A percentile compares a stretch with the other conserved stretches of the same genome.
These are phyloP conservation scores for Ditula angustiorana DNA, from an alignment of 2,888 invertebrate genomes.

Conservation along the genomic window DNA sequence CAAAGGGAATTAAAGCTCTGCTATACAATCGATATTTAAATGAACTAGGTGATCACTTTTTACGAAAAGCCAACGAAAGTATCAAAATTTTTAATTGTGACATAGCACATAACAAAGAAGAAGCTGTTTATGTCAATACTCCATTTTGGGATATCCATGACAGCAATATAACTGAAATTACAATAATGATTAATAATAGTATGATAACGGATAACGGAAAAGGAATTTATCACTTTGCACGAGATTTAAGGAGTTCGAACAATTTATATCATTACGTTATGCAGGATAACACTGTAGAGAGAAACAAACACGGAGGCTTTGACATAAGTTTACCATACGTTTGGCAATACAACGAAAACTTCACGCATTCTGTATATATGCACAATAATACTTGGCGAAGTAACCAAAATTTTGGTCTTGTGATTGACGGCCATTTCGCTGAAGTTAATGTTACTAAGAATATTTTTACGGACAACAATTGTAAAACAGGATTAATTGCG, in stretches of 20 bases:
- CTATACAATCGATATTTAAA: conserved; percentile 96
- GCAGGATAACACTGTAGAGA: conserved; percentile 93
- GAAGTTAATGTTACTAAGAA: conserved; percentile 94
- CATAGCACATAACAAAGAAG: conserved; percentile 91
- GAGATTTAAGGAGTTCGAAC: conserved; percentile 97
- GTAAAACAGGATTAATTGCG: conserved; percentile 91
- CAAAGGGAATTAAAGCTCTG: conserved; percentile 91
- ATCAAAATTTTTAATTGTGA: conserved; percentile 92
- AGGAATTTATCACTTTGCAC: conserved; percentile 95
- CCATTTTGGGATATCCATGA: conserved; percentile 94
- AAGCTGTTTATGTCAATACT: conserved; percentile 93
- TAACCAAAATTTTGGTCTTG: conserved; percentile 93
- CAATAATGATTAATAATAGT: conserved; percentile 94
- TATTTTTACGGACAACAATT: conserved; percentile 93
- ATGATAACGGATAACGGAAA: conserved; percentile 94
- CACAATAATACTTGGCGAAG: conserved; percentile 94
- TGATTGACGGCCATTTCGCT: conserved; percentile 97
- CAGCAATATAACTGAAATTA: conserved; percentile 95
- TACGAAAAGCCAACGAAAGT: conserved; percentile 95
- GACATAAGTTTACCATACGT: conserved; percentile 96
- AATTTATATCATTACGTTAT: conserved; percentile 98
- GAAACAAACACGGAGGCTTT: conserved; percentile 95
- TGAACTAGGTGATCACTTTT: conserved; percentile 93
- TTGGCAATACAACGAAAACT: conserved; percentile 97
- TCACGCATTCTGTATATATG: conserved; percentile 95